Evolutionary conservation across 2,113 vertebrate genomes (phyloP), one percentile per base, ranked within the genome.

Genomic region (Gambusia affinis): DNA sequence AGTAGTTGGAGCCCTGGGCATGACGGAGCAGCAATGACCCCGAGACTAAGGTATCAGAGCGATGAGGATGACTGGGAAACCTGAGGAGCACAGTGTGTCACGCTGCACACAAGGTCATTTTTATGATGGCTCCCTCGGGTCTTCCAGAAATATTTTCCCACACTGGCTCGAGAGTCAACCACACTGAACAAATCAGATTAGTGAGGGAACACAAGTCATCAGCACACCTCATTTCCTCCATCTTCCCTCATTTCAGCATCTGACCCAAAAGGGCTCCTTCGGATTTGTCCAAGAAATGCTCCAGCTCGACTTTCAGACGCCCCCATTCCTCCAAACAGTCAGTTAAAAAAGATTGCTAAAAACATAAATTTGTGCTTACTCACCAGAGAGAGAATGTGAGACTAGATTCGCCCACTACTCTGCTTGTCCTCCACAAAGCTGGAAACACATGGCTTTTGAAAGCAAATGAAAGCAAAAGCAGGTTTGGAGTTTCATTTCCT

Each of bases 111-210:
- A 73, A 70, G 11, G 67, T 80, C 27, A 73, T 83, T 87, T 77
- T 88, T 88, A 91, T 83, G 83, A 79, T 85, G 65, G 82, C 88
- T 92, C 88, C 86, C 44, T 83, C 60, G 65, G 64, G 73, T 85
- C 86, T 75, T 76, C 44, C 82, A 84, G 83, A 87, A 92, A 82
- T 85, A 92, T 91, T 91, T 95, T 95, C 94, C 93, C 93, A 94
- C 94, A 93, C 85, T 31, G 44, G 92, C 92, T 94, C 86, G 28
- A 93, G 90, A 89, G 77, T 94, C 94, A 95, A 83, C 90, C 92
- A 94, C 78, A 91, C 94, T 92, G 94, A 94, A 94, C 93, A 94
- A 94, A 95, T 95, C 80, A 95, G 94, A 95, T 95, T 94, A 94
- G 89, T 61, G 92, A 83, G 90, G 85, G 87, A 87, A 72, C 78